A percentile compares a stretch with the other conserved stretches of the same genome.
Conservation (phyloP, 2,797 vertebrate species). For the Chrosomus eos region DNA sequence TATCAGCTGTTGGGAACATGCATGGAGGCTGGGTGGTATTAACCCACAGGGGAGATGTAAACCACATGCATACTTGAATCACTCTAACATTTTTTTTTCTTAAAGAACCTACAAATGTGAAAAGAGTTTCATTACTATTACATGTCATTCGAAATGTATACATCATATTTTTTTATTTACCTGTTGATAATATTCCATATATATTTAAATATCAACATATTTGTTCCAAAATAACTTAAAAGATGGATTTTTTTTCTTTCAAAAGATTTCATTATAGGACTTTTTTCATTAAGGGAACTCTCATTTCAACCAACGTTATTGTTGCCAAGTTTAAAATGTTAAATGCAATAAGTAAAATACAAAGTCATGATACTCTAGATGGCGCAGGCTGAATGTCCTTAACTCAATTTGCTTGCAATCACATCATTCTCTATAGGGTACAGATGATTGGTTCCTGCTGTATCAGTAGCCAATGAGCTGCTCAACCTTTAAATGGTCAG, state of each 20-base stretch:
- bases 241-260: neutral
- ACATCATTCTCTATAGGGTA: too few species aligned
- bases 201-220: too few species aligned
- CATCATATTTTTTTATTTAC: too few species aligned
- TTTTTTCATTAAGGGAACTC: neutral
- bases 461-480: too few species aligned
- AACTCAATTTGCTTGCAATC: too few species aligned
- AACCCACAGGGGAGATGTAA: conserved; percentile 5
- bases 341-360: neutral
- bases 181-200: too few species aligned
- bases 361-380: too few species aligned
- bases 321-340: neutral
- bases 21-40: neutral
- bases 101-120: too few species aligned
- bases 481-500: too few species aligned
- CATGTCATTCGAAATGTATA: neutral
- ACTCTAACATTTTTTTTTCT: neutral
- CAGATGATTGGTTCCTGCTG: too few species aligned
- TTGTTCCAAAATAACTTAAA: neutral
- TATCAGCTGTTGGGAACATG: conserved; percentile 21
- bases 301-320: neutral
- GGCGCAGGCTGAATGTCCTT: too few species aligned
- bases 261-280: neutral
- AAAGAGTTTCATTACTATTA: neutral
- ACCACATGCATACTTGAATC: neutral